Conservation (phyloP, 1,140 invertebrate species). For the Coenobita brevimanus region DNA sequence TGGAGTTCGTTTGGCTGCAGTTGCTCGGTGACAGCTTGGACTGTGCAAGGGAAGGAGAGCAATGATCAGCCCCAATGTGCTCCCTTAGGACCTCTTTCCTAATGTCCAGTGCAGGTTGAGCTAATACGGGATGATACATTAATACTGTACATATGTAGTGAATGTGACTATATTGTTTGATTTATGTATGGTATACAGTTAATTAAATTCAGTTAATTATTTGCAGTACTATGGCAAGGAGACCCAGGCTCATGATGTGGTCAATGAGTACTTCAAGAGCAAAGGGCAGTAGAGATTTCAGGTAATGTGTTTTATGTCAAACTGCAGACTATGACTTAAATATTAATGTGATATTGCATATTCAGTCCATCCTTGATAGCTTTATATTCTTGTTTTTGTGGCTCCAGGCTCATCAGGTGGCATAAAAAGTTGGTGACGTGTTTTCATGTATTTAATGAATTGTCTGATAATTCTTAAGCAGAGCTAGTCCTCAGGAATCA, state of each 20-base stretch:
- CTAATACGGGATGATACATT: conserved; percentile 57
- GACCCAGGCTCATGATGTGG: conserved; percentile 91
- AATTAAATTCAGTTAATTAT: background rate
- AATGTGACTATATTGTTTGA: no score
- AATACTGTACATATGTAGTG: no score
- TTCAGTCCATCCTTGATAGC: no score
- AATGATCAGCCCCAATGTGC: conserved; percentile 59
- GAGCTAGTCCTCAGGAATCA: no score
- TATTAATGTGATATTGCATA: background rate
- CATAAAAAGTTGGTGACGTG: no score
- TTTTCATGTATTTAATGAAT: background rate
- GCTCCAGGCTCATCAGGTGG: no score
- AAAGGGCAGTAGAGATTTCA: conserved; percentile 43
- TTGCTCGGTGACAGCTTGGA: conserved; percentile 43
- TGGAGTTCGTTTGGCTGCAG: background rate
- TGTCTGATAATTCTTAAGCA: background rate
- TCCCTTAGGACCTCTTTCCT: conserved; percentile 62
- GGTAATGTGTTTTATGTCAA: background rate
- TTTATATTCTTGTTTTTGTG: background rate
- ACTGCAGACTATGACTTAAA: no score
- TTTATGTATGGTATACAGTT: background rate
- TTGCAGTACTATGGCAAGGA: conserved; percentile 93
- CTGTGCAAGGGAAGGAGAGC: conserved; percentile 62
- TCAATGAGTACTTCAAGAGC: conserved; percentile 90
- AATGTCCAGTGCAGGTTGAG: conserved; percentile 59